Percentiles rank a stretch among this genome's conserved stretches.
These are phyloP conservation scores for Steatocranus sp. DNA, from an alignment of 2,797 vertebrate genomes.

Conservation along the genomic window DNA sequence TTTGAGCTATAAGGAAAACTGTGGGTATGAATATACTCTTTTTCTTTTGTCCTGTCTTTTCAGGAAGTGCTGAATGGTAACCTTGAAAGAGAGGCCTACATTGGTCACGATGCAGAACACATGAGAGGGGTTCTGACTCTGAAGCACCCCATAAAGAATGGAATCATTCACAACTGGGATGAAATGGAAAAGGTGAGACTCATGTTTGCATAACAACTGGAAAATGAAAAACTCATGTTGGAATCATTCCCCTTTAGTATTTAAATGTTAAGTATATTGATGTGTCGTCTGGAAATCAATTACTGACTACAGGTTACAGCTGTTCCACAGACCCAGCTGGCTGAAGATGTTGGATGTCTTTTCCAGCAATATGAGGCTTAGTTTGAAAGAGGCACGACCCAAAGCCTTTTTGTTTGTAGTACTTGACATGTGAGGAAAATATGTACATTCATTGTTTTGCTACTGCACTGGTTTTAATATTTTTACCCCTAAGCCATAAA, in stretches of 20 bases:
- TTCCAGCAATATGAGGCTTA: not conserved
- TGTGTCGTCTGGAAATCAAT: rapidly evolving
- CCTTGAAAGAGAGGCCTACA: constrained; percentile 57
- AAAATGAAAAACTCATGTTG: rapidly evolving
- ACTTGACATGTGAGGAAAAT: not conserved
- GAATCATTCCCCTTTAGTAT: not conserved
- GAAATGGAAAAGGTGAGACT: constrained; percentile 74
- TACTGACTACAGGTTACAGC: not conserved
- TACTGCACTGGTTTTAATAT: not conserved
- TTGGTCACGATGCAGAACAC: constrained; percentile 75
- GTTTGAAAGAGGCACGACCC: not conserved
- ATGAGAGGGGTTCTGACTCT: constrained; percentile 77
- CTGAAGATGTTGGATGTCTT: not conserved
- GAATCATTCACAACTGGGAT: constrained; percentile 75
- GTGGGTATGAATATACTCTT: not conserved
- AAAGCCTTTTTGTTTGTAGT: not conserved
- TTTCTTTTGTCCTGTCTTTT: not conserved
- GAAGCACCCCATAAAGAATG: constrained; percentile 73
- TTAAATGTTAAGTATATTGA: not conserved
- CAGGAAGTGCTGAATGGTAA: constrained; percentile 72
- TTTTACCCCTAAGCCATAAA: not conserved
- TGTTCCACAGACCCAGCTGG: not conserved
- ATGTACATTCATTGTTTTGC: not conserved
- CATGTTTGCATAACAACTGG: not conserved
- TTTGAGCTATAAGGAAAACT: not conserved